Evolutionary conservation across 2,888 invertebrate genomes (phyloP).

Genomic region (Drosophila borborema): DNA sequence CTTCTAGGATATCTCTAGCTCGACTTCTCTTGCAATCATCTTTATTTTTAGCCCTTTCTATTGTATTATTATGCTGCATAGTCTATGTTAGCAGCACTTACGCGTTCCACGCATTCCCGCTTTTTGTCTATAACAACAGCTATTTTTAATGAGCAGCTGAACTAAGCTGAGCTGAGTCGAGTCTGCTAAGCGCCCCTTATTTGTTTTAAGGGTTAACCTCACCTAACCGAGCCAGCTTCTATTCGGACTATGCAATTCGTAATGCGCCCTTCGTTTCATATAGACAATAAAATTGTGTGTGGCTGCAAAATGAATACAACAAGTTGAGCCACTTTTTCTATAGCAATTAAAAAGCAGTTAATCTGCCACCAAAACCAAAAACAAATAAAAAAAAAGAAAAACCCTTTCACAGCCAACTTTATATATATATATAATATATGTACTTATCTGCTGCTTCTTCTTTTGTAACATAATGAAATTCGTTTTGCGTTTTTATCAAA

Average conservation of each 20-base stretch:
- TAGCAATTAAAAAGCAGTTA: conserved; percentile 63
- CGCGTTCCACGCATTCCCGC: conserved; percentile 7
- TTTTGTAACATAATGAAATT: conserved; percentile 13
- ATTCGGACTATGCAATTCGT: conserved; percentile 21
- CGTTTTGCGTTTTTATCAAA: conserved; percentile 19
- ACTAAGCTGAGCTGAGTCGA: conserved; percentile 2
- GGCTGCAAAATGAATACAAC: conserved; percentile 28
- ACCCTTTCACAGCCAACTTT: not conserved
- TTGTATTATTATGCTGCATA: conserved; percentile 8
- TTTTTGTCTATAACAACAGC: conserved; percentile 30
- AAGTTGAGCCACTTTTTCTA: conserved; percentile 20
- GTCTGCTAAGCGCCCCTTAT: not conserved
- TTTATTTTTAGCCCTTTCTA: conserved; percentile 1
- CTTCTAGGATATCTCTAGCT: not conserved
- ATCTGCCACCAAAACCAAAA: conserved; percentile 2
- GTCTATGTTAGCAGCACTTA: conserved; percentile 25
- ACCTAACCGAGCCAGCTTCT: not conserved
- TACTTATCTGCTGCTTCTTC: conserved; percentile 10
- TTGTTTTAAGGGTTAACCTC: not conserved
- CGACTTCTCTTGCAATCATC: too few species aligned
- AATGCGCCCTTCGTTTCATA: conserved; percentile 43
- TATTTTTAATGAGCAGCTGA: conserved; percentile 64
- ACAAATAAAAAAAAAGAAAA: not conserved
- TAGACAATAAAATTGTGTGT: conserved; percentile 25
- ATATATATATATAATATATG: not conserved